Evolutionary conservation across 2,888 invertebrate species (phyloP), one percentile per base, ranked within the genome.

Genomic region (Cremastinae sp.): DNA sequence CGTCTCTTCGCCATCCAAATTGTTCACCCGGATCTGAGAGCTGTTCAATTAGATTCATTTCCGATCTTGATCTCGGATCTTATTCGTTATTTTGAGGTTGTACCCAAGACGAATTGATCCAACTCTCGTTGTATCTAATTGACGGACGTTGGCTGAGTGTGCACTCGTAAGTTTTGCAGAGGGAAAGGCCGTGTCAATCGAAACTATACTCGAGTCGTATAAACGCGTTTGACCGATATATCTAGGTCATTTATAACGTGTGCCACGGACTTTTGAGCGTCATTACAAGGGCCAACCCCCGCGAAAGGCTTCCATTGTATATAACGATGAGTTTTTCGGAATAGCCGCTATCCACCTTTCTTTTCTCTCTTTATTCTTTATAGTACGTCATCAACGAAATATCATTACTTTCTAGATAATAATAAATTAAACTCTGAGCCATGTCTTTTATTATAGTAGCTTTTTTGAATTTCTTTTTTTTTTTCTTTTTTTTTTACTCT

Each of bases 131-230:
- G n/a, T 59, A 28, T 45, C n/a, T 45, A 45, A 45, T 47, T 28
- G 36, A 49, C 47, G 20, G 43, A 68, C 56, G 4, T 36, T 36
- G 22, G 28, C 36, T 38, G 28, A 16, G 45, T n/a, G 43, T 49
- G 53, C 9, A 14, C 22, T 20, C 47, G 38, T 36, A 12, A 53
- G 28, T 47, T 16, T 59, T 47, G 41, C 28, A n/a, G 14, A 9
- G 59, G 59, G 59, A 45, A 45, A 45, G 59, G 59, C 59, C 59
- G 45, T 59, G 59, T 28, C 47, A 62, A 49, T 49, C 18, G n/a
- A 16, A 49, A 38, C 49, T 34, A 20, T 18, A 62, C n/a, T n/a
- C 36, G 12, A 47, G 34, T 49, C 61, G 61, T 34, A 49, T 16
- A 22, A 62, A 62, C 14, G 20, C 49, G 10, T 53, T 22, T 41